phyloP scores from a whole-genome alignment of 2,113 vertebrate genomes.

The Oophaga pumilio region DNA sequence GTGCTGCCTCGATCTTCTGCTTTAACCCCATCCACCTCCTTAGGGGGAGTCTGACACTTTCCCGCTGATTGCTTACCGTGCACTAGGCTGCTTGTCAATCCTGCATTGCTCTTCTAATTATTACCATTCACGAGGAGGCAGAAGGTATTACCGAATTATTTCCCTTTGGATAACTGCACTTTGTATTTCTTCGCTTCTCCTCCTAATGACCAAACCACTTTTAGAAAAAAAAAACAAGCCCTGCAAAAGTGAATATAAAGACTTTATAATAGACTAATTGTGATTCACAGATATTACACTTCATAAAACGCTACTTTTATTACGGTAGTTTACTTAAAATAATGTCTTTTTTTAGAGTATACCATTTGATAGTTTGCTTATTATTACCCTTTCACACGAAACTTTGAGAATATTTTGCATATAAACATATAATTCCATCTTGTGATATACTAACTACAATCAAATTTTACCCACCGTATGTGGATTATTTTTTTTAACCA shows the following conservation, averaged over 20 bases:
- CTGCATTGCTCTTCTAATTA: slow-evolving; percentile 17
- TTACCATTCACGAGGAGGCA: slow-evolving; percentile 33
- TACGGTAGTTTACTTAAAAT: too few relatives aligned
- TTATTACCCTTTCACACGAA: too few relatives aligned
- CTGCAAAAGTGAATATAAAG: background rate
- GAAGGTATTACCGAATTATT: slow-evolving; percentile 39
- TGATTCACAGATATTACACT: too few relatives aligned
- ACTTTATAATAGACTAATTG: too few relatives aligned
- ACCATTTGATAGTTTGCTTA: too few relatives aligned
- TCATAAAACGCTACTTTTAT: too few relatives aligned
- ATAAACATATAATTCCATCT: too few relatives aligned
- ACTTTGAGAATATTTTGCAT: too few relatives aligned
- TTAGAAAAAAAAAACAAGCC: background rate
- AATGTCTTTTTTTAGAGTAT: too few relatives aligned
- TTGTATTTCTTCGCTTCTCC: background rate
- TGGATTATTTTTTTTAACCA: too few relatives aligned
- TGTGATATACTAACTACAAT: too few relatives aligned
- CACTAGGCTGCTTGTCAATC: slow-evolving; percentile 45
- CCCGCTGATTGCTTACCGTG: slow-evolving; percentile 27
- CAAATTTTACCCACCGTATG: too few relatives aligned
- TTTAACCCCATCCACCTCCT: slow-evolving; percentile 44
- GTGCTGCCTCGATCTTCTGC: slow-evolving; percentile 10
- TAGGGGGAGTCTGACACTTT: slow-evolving; percentile 24
- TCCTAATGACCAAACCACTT: slow-evolving; percentile 16
- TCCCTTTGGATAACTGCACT: background rate